Base-by-base conservation (phyloP, 2,797 vertebrate genomes). In the Lagothrix lagotricha region DNA sequence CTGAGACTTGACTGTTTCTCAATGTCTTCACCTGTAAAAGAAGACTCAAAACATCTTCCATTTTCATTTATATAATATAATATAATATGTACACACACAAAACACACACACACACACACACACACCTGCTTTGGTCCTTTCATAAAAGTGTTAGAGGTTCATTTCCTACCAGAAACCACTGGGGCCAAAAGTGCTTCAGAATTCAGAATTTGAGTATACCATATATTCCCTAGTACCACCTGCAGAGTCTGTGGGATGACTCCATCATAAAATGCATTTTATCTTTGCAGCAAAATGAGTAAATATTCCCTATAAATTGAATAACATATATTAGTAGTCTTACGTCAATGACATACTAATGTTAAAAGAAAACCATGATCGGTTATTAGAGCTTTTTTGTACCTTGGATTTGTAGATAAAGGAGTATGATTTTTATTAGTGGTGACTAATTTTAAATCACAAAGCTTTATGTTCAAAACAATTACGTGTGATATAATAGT, bases 341-440 rank as follows among this genome's bases (percentile, higher is more conserved):
- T 81, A 75, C 77, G 15, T 76, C 24, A 88, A 50, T 33, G 17
- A 36, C 22, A 87, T 24, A 77, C 3, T 4, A 4, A 94, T 52
- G 5, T 93, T n/a, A 90, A 50, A 81, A 41, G 84, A 87, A 88
- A 83, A 75, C 7, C 57, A 3, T 36, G 22, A 57, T 94, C 28
- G 64, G 1, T 30, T 70, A 61, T 96, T 90, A 77, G 48, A 96
- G 20, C 1, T 64, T 30, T 89, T 77, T 86, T 58, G 30, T 6
- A 52, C 54, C 93, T 88, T 48, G n/a, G 20, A 58, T 93, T 93
- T 89, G 44, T n/a, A 93, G 58, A 57, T 39, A 86, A 1, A 97
- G 11, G 11, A 61, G 7, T 86, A 4, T 75, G 39, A 54, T 36
- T 94, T 92, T 89, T 70, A 92, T 76, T 67, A 85, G 61, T 70